Percentiles rank a stretch among this genome's conserved stretches.
Conservation (phyloP, 2,888 invertebrate genomes). For the Teleogryllus oceanicus region DNA sequence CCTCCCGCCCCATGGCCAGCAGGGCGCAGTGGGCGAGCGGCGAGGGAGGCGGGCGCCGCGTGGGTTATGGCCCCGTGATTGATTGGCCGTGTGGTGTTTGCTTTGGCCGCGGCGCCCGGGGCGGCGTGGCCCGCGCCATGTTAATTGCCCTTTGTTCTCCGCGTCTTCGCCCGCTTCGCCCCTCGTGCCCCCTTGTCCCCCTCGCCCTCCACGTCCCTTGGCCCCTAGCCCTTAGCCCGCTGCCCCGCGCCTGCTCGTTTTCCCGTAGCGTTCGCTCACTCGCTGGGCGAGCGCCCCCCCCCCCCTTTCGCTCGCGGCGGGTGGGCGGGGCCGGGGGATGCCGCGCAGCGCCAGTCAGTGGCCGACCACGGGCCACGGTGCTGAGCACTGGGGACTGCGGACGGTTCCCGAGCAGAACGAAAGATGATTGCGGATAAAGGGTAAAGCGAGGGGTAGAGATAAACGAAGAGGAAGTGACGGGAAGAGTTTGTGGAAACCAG, state of each 20-base stretch:
- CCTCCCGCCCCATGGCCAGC: not conserved
- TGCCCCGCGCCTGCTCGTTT: not conserved
- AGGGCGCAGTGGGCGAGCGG: not conserved
- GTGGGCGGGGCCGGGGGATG: too few species aligned
- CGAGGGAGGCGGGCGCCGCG: not conserved
- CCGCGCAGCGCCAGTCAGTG: too few species aligned
- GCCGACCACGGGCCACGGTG: too few species aligned
- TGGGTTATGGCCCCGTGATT: conserved; percentile 3
- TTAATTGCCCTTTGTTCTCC: conserved; percentile 9
- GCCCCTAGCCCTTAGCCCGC: not conserved
- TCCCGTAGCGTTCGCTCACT: too few species aligned
- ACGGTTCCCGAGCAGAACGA: too few species aligned
- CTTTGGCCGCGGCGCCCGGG: not conserved
- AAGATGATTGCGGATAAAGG: too few species aligned
- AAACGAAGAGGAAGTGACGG: too few species aligned
- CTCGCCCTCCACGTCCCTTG: not conserved
- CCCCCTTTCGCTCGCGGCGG: too few species aligned
- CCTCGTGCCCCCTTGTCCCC: not conserved
- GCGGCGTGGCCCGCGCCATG: not conserved
- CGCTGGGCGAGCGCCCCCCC: too few species aligned
- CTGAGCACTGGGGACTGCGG: too few species aligned
- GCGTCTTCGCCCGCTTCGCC: not conserved
- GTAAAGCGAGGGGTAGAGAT: too few species aligned
- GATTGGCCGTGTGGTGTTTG: not conserved
- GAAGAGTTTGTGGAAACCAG: too few species aligned